Conservation (phyloP, 2,888 invertebrate genomes). For the Lutraria lutraria region DNA sequence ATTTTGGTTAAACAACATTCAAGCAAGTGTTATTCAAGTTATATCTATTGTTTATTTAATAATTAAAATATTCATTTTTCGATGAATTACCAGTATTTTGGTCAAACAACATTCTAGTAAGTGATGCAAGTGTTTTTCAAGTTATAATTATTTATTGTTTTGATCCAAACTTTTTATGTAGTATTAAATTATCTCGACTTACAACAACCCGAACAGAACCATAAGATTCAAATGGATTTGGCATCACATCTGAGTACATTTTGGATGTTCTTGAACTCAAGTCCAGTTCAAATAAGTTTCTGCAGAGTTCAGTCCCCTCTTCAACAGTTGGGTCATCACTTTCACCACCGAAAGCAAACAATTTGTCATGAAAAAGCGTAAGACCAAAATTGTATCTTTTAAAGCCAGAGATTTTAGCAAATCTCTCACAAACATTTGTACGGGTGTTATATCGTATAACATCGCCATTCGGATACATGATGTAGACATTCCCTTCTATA, state of each 20-base stretch:
- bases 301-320: conserved; percentile 72
- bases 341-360: conserved; percentile 72
- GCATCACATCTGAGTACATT: conserved; percentile 69
- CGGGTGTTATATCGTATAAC: conserved; percentile 68
- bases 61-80: too few species aligned
- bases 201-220: conserved; percentile 68
- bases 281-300: conserved; percentile 63
- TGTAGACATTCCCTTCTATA: conserved; percentile 62
- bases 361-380: conserved; percentile 65
- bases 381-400: conserved; percentile 73
- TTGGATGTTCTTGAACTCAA: conserved; percentile 47
- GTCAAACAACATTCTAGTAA: too few species aligned
- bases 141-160: conserved; percentile 47
- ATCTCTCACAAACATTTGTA: conserved; percentile 58
- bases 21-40: too few species aligned
- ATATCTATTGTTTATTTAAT: too few species aligned
- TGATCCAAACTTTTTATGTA: conserved; percentile 68
- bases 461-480: conserved; percentile 73
- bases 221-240: conserved; percentile 72
- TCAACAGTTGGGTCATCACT: conserved; percentile 73
- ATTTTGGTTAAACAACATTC: too few species aligned
- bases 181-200: conserved; percentile 63
- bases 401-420: conserved; percentile 70
- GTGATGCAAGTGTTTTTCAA: too few species aligned
- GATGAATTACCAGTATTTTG: too few species aligned